A percentile compares a stretch with the other conserved stretches of the same genome.
These are phyloP conservation scores for Melanogrammus aeglefinus DNA, from an alignment of 2,797 vertebrate species.

Conservation along the genomic window DNA sequence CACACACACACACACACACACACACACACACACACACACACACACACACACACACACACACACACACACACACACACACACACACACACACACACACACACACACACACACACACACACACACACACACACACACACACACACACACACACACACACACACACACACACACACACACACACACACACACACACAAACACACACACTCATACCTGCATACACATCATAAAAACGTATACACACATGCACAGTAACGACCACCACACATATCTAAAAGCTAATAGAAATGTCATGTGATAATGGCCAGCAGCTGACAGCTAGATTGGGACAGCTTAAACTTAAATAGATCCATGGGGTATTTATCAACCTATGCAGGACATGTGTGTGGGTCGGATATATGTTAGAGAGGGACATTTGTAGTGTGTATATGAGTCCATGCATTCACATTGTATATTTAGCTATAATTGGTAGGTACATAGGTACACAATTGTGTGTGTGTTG, in stretches of 20 bases:
- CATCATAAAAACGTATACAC: not conserved
- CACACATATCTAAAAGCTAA: not conserved
- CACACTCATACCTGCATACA: not conserved
- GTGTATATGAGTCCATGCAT: not conserved
- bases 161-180: too few relatives aligned
- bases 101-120: too few relatives aligned
- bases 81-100: not conserved
- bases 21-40: too few relatives aligned
- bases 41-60: too few relatives aligned
- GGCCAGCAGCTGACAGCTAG: slow-evolving; percentile 35
- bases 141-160: not conserved
- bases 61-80: too few relatives aligned
- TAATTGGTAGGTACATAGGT: slow-evolving; percentile 13
- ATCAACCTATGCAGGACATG: not conserved
- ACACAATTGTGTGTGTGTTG: slow-evolving; percentile 11
- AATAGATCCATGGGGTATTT: not conserved
- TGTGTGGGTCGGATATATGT: slow-evolving; percentile 5
- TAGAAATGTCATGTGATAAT: slow-evolving; percentile 29
- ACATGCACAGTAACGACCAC: not conserved
- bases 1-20: too few relatives aligned
- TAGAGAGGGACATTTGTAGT: too few relatives aligned
- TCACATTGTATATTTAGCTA: not conserved
- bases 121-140: not conserved
- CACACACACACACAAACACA: too few relatives aligned
- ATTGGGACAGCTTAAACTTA: slow-evolving; percentile 32